Evolutionary conservation across 2,888 invertebrate species (phyloP).

Genomic region (Merodon equestris): DNA sequence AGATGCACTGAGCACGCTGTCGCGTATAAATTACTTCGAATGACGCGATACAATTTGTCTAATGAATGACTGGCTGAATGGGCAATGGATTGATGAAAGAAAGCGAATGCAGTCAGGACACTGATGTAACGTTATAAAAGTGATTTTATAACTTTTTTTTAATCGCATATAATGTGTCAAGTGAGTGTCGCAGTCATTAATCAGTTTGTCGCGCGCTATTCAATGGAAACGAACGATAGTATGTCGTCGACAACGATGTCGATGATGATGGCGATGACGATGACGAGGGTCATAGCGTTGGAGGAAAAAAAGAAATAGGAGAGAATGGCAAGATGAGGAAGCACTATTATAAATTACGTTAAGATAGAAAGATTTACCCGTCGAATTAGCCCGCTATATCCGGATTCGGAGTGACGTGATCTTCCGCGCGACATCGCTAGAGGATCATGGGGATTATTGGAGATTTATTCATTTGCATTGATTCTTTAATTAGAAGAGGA

Average conservation of each 20-base stretch:
- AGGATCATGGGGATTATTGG: too few relatives aligned
- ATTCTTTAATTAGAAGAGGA: slow-evolving; percentile 2
- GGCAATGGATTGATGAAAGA: slow-evolving; percentile 6
- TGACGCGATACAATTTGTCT: slow-evolving; percentile 62
- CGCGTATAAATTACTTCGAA: slow-evolving; percentile 55
- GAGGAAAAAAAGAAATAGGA: slow-evolving; percentile 32
- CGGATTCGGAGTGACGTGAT: background rate
- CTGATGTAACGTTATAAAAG: slow-evolving; percentile 31
- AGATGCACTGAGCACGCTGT: slow-evolving; percentile 34
- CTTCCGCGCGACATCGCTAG: too few relatives aligned
- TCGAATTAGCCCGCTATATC: slow-evolving; percentile 16
- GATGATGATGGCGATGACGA: slow-evolving; percentile 29
- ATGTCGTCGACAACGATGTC: slow-evolving; percentile 6
- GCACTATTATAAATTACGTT: background rate
- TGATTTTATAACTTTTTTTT: slow-evolving; percentile 54
- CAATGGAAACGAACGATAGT: slow-evolving; percentile 44
- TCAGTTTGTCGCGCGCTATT: slow-evolving; percentile 45
- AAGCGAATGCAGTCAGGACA: background rate
- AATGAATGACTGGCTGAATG: slow-evolving; percentile 51
- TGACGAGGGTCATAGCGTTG: slow-evolving; percentile 46
- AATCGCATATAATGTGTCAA: slow-evolving; percentile 60
- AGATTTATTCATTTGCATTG: background rate
- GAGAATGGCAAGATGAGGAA: slow-evolving; percentile 2
- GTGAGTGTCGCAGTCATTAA: slow-evolving; percentile 60
- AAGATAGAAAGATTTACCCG: slow-evolving; percentile 1